These are phyloP conservation scores for Dioctria linearis DNA, from an alignment of 2,888 invertebrate genomes.

Conservation along the genomic window DNA sequence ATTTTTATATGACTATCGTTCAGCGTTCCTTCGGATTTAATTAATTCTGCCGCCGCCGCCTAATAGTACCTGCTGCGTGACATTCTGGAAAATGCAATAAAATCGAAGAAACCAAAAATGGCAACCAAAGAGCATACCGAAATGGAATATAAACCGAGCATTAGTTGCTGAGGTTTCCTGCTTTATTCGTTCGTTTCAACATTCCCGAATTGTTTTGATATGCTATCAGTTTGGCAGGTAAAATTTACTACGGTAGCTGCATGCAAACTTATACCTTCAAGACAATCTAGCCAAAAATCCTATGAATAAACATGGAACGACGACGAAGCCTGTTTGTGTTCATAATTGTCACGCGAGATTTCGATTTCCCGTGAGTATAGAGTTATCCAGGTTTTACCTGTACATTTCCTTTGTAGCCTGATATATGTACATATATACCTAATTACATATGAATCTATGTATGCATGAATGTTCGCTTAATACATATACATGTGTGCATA, in stretches of 20 bases:
- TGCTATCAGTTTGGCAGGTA: constrained; percentile 50
- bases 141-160: constrained; percentile 16
- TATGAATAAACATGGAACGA: constrained; percentile 48
- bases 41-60: constrained; percentile 34
- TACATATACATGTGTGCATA: too few relatives aligned
- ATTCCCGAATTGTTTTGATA: constrained; percentile 40
- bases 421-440: background rate
- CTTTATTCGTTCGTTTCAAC: background rate
- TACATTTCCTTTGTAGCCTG: background rate
- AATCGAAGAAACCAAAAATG: constrained; percentile 45
- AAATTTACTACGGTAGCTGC: constrained; percentile 35
- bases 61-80: constrained; percentile 1
- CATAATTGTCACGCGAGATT: constrained; percentile 54
- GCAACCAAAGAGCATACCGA: constrained; percentile 7
- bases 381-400: background rate
- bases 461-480: too few relatives aligned
- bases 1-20: constrained; percentile 29
- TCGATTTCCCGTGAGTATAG: constrained; percentile 8
- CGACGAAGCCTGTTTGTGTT: constrained; percentile 42
- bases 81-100: constrained; percentile 45
- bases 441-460: too few relatives aligned
- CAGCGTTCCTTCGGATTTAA: constrained; percentile 27
- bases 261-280: constrained; percentile 32
- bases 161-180: constrained; percentile 15
- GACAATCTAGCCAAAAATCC: constrained; percentile 49